Percentiles rank a stretch among this genome's conserved stretches.
These are phyloP conservation scores for Dinomys branickii DNA, from an alignment of 2,113 vertebrate genomes.

Conservation along the genomic window DNA sequence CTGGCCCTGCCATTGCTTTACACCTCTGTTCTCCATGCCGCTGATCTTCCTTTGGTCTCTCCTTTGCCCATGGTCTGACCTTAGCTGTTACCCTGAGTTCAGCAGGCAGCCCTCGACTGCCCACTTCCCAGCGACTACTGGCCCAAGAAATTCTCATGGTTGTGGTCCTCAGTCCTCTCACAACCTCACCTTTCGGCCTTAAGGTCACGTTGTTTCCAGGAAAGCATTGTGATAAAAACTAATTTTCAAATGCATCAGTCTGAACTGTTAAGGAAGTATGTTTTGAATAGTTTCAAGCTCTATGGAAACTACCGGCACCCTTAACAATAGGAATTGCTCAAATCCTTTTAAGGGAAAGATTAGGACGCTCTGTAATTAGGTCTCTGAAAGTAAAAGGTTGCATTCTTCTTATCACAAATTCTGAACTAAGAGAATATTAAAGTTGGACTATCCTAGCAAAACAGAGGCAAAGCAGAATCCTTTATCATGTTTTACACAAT, in stretches of 20 bases:
- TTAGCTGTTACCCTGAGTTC: background rate
- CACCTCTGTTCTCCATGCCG: background rate
- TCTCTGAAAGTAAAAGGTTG: conserved; percentile 1
- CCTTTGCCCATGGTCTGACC: background rate
- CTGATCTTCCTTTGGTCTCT: background rate
- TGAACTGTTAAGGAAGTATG: background rate
- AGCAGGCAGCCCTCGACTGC: background rate
- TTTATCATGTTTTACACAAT: background rate
- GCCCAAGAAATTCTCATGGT: background rate
- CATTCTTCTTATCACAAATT: conserved; percentile 46
- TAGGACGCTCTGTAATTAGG: conserved; percentile 1
- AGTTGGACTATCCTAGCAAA: background rate
- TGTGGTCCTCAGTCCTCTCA: background rate
- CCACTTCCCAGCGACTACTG: background rate
- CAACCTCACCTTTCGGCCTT: background rate
- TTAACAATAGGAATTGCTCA: background rate
- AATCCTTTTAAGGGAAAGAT: background rate
- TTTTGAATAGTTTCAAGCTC: background rate
- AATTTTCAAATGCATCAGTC: conserved; percentile 6
- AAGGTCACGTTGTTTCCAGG: background rate
- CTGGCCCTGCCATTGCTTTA: background rate
- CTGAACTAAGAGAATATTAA: background rate
- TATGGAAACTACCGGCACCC: background rate
- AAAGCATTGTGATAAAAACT: conserved; percentile 16
- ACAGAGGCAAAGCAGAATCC: background rate